Evolutionary conservation across 2,113 vertebrate species (phyloP).

Genomic region (Toxostoma redivivum): DNA sequence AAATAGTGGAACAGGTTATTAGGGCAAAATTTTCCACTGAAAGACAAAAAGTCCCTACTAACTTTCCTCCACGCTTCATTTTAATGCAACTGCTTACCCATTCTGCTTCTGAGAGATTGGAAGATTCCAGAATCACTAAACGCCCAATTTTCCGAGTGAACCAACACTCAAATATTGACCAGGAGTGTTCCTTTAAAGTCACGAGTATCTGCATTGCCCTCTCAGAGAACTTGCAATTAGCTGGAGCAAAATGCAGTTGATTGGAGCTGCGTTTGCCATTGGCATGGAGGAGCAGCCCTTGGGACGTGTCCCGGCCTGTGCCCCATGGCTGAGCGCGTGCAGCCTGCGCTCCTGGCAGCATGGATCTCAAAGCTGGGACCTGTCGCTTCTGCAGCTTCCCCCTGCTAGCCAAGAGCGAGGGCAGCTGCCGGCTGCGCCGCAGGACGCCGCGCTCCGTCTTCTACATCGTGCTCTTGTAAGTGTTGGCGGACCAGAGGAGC

Average conservation of each 20-base stretch:
- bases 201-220: neutral
- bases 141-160: neutral
- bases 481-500: rapidly evolving
- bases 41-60: neutral
- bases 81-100: neutral
- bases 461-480: neutral
- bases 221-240: neutral
- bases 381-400: neutral
- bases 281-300: neutral
- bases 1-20: neutral
- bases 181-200: neutral
- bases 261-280: neutral
- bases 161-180: neutral
- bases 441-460: neutral
- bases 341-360: neutral
- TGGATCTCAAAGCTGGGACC: neutral
- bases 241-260: neutral
- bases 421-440: neutral
- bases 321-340: neutral
- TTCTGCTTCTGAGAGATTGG: neutral
- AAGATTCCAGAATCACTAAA: neutral
- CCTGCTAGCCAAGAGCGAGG: neutral
- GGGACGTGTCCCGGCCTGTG: constrained; percentile 28
- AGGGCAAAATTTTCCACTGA: neutral
- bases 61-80: neutral